These are phyloP conservation scores for Arizona elegans DNA, from an alignment of 2,113 vertebrate species.

Conservation along the genomic window DNA sequence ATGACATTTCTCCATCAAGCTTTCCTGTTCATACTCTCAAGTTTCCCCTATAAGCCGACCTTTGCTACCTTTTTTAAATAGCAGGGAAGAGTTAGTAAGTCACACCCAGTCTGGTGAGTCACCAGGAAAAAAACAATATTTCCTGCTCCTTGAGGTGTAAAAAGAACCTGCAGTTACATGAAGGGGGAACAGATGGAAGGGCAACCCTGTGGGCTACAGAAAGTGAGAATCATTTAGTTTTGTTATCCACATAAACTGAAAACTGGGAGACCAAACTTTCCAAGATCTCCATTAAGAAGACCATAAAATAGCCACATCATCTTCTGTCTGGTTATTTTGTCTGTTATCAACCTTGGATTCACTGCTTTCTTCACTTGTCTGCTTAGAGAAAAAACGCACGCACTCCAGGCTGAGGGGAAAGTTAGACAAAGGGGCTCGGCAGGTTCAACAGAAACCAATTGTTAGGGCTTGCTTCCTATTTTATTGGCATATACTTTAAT, in stretches of 20 bases:
- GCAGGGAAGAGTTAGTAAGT: slow-evolving; percentile 2
- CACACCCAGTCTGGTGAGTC: slow-evolving; percentile 25
- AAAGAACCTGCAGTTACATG: neutral
- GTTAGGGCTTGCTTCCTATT: neutral
- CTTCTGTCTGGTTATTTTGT: neutral
- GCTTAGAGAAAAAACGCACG: neutral
- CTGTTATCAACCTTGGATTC: neutral
- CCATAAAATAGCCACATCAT: neutral
- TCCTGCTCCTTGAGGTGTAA: neutral
- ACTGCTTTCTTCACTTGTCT: neutral
- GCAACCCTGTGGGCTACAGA: neutral
- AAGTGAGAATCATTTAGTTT: neutral
- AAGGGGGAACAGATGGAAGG: neutral
- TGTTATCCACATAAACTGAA: neutral
- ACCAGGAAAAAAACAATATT: slow-evolving; percentile 26
- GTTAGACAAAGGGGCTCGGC: neutral
- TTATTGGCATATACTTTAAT: neutral
- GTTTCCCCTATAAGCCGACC: neutral
- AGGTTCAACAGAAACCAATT: neutral
- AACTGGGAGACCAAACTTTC: neutral
- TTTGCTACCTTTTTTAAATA: neutral
- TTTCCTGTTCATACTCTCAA: neutral
- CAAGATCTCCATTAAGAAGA: neutral
- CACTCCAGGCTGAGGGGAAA: neutral
- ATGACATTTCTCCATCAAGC: neutral